Conservation (phyloP, 2,113 vertebrate genomes). For the Agelaius phoeniceus region DNA sequence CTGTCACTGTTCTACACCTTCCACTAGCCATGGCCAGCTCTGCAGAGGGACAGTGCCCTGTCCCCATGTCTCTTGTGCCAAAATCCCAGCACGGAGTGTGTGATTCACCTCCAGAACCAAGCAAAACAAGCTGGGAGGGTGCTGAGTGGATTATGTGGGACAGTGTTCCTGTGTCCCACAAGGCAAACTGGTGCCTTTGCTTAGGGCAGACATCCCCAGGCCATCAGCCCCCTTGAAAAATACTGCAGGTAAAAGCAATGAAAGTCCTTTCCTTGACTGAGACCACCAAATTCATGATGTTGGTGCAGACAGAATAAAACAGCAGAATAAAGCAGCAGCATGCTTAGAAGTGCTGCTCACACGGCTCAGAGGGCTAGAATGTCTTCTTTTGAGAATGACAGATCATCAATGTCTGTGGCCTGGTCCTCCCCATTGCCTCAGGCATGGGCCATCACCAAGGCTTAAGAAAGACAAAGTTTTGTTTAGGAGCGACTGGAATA, state of each 20-base stretch:
- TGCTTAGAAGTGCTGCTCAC: background rate
- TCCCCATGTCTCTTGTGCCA: background rate
- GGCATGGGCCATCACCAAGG: background rate
- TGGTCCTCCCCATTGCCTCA: rapidly evolving
- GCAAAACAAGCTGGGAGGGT: background rate
- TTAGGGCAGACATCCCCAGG: background rate
- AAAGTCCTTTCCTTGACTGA: background rate
- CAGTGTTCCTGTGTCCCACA: background rate
- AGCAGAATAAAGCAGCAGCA: background rate
- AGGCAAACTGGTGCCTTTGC: background rate
- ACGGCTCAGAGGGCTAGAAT: background rate
- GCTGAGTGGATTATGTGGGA: background rate
- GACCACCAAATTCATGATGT: background rate
- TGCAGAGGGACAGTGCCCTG: background rate
- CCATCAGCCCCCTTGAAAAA: background rate
- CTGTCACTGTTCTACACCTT: background rate
- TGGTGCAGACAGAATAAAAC: background rate
- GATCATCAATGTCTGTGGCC: background rate
- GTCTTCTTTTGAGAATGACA: background rate
- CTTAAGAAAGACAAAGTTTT: background rate
- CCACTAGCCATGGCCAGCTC: background rate
- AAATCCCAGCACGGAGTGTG: background rate
- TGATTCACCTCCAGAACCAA: background rate
- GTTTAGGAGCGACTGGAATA: background rate
- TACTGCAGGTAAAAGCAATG: background rate